Conservation (phyloP, 2,888 invertebrate genomes). For the Chrysina gloriosa region DNA sequence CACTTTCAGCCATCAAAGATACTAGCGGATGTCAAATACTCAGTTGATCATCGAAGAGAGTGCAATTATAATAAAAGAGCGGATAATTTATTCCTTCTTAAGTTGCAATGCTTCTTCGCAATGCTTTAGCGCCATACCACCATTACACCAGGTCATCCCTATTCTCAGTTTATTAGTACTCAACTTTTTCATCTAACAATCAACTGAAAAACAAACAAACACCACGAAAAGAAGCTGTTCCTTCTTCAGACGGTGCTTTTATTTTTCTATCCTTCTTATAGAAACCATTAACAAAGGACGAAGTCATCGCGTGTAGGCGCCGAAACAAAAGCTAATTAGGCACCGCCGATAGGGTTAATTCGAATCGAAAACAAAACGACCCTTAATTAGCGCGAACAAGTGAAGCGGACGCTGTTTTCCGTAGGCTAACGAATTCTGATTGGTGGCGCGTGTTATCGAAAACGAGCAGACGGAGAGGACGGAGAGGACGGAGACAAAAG, state of each 20-base stretch:
- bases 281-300: conserved; percentile 12
- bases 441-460: background rate
- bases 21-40: too few species aligned
- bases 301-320: background rate
- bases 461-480: background rate
- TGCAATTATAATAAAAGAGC: too few species aligned
- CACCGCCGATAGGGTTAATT: conserved; percentile 10
- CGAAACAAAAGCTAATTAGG: conserved; percentile 25
- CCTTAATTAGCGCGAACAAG: conserved; percentile 22
- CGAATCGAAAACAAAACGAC: conserved; percentile 3
- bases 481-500: background rate
- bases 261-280: background rate
- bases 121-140: too few species aligned
- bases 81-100: too few species aligned
- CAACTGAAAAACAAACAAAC: too few species aligned
- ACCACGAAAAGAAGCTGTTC: too few species aligned
- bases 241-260: background rate
- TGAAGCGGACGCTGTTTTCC: background rate
- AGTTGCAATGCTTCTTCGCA: too few species aligned
- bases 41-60: too few species aligned
- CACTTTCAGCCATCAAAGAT: too few species aligned
- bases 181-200: too few species aligned
- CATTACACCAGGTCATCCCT: too few species aligned
- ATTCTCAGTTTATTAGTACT: too few species aligned
- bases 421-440: background rate